phyloP scores from a whole-genome alignment of 2,888 invertebrate species.

The Agrochola lychnidis region DNA sequence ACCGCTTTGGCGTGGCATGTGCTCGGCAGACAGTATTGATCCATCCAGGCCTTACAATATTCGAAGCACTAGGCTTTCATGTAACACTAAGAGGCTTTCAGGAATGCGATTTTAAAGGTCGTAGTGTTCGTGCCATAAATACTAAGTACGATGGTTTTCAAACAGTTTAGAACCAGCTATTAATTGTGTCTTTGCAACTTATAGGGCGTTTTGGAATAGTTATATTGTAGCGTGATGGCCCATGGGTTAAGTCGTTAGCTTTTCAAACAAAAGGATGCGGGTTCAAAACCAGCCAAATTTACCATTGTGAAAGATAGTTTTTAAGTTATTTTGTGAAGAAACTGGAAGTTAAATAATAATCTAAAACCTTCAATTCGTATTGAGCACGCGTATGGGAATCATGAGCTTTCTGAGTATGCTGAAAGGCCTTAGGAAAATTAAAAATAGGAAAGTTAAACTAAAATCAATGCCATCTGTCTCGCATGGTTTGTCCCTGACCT shows the following conservation, averaged over 20 bases:
- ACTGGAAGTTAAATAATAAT: background rate
- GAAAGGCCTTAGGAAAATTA: no score
- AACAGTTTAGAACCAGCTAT: background rate
- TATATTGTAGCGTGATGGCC: no score
- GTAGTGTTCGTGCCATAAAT: background rate
- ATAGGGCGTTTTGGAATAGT: no score
- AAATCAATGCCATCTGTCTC: no score
- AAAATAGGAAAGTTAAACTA: no score
- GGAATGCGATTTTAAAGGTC: conserved; percentile 2
- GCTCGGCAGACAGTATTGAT: conserved; percentile 41
- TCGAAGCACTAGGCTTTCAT: conserved; percentile 40
- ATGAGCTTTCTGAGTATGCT: background rate
- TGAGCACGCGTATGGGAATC: background rate
- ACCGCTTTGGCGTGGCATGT: no score
- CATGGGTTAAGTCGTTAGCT: background rate
- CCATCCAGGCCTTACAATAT: conserved; percentile 8
- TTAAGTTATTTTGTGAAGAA: background rate
- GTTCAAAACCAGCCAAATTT: background rate
- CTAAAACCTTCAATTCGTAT: background rate
- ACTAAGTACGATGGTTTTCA: background rate
- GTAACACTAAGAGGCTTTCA: conserved; percentile 8
- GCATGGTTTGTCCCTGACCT: no score
- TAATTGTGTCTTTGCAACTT: background rate
- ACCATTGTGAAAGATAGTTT: background rate
- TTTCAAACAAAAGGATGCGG: background rate